A percentile compares a stretch with the other conserved stretches of the same genome.
Conservation (phyloP, 2,888 invertebrate species). For the Caenorhabditis macrosperma region DNA sequence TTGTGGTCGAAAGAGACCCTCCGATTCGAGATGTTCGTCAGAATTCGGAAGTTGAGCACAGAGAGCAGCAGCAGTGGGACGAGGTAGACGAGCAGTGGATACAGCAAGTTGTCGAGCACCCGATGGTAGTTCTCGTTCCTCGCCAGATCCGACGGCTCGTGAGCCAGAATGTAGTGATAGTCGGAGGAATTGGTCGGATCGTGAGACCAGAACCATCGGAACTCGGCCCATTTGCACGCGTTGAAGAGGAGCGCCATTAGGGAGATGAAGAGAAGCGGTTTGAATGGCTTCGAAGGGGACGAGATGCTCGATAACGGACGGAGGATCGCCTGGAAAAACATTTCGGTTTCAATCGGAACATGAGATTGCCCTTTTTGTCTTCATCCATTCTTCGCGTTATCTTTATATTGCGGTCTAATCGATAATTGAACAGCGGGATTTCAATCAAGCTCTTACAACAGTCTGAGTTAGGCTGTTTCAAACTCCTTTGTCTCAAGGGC, state of each 20-base stretch:
- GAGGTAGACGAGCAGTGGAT: conserved; percentile 76
- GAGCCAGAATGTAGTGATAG: conserved; percentile 61
- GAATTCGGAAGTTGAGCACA: conserved; percentile 76
- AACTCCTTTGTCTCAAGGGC: too few relatives aligned
- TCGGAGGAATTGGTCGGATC: conserved; percentile 47
- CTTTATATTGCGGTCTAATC: too few relatives aligned
- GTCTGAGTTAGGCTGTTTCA: too few relatives aligned
- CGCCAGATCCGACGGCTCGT: conserved; percentile 69
- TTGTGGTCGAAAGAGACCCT: conserved; percentile 65
- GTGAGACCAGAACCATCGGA: conserved; percentile 67
- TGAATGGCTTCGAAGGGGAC: conserved; percentile 60
- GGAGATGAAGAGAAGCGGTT: conserved; percentile 71
- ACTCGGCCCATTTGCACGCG: conserved; percentile 77
- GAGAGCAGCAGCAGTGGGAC: conserved; percentile 76
- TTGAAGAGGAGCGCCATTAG: conserved; percentile 76
- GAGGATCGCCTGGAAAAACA: conserved; percentile 63
- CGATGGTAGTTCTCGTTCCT: conserved; percentile 66
- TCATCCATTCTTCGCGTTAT: too few relatives aligned
- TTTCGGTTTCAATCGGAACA: not conserved
- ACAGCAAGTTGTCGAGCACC: conserved; percentile 75
- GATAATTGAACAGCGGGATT: too few relatives aligned
- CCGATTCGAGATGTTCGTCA: conserved; percentile 65
- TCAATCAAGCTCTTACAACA: too few relatives aligned
- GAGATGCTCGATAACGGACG: conserved; percentile 60
- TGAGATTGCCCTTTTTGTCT: too few relatives aligned